Base-by-base conservation (phyloP, 2,113 vertebrate species). In the Malurus alboscapulatus region DNA sequence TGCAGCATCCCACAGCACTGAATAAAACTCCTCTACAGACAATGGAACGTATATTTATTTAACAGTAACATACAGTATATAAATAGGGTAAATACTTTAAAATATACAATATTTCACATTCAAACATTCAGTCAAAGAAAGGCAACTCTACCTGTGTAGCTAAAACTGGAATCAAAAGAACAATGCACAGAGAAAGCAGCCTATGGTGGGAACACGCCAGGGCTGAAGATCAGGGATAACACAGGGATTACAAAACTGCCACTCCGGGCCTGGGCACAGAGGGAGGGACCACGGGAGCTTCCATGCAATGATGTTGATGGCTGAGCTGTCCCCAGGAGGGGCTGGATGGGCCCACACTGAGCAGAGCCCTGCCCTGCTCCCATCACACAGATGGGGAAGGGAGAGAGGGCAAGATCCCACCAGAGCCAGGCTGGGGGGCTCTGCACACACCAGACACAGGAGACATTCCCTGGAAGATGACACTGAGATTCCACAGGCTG, bases 51-150 rank as follows among this genome's bases (percentile, higher is more conserved):
- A 90, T 90, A 93, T 97, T 95, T 97, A 97, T 95, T 73, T 93
- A 96, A 95, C 88, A 94, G 91, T 93, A 97, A 94, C 88, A 95
- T 92, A 85, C n/a, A 92, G 85, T 96, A 96, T 96, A 96, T 92
- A 96, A 96, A 98, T 94, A 97, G 93, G 94, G 95, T 97, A 97
- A 94, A 96, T 92, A 86, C 88, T 93, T 94, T 87, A 81, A 87
- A 95, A 97, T 83, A 92, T 97, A 97, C 89, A 97, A 69, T 95
- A 96, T 96, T 92, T 96, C 95, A 96, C 93, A 96, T 96, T 94
- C 34, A 55, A 84, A 97, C 96, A 95, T 72, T 92, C 83, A 18
- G 36, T 68, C 93, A 80, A 94, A 90, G 89, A 84, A 91, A 87
- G 91, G 93, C 88, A 91, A 85, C 92, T 63, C 96, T 96, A 95